These are phyloP conservation scores for Channallabes apus DNA, from an alignment of 2,797 vertebrate species.

Conservation along the genomic window DNA sequence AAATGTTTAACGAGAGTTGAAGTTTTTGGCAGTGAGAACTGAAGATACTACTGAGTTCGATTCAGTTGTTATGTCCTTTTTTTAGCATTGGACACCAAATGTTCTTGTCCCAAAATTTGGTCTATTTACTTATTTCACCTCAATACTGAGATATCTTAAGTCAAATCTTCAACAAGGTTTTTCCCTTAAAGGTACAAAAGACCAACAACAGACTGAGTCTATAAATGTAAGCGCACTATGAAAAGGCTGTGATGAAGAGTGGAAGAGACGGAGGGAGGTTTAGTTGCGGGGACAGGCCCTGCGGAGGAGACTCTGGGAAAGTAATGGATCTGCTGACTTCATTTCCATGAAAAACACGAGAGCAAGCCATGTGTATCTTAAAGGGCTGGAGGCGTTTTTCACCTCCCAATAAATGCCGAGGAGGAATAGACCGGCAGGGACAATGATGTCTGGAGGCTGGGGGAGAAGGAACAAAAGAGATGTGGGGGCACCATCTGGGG, in stretches of 20 bases:
- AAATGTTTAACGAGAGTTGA: neutral
- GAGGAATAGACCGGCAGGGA: slow-evolving; percentile 50
- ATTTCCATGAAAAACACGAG: slow-evolving; percentile 65
- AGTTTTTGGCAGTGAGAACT: neutral
- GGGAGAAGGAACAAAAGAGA: slow-evolving; percentile 56
- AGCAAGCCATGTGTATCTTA: slow-evolving; percentile 61
- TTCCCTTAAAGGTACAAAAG: slow-evolving; percentile 35
- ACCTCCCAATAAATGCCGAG: slow-evolving; percentile 54
- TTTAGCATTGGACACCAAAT: neutral
- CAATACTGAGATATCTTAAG: neutral
- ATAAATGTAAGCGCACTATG: neutral
- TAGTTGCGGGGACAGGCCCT: slow-evolving; percentile 39
- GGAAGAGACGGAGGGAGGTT: slow-evolving; percentile 39
- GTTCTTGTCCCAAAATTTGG: neutral
- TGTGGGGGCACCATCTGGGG: slow-evolving; percentile 69
- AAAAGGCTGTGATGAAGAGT: slow-evolving; percentile 39
- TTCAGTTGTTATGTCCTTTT: neutral
- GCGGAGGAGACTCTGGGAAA: slow-evolving; percentile 47
- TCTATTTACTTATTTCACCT: neutral
- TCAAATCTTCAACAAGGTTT: slow-evolving; percentile 27
- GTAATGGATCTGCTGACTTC: slow-evolving; percentile 61
- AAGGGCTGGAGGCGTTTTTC: slow-evolving; percentile 54
- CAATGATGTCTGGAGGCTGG: slow-evolving; percentile 59
- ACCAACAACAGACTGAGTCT: slow-evolving; percentile 25
- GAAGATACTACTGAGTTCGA: neutral